Conservation (phyloP, 2,113 vertebrate species). For the Genyomyrus donnyi region DNA sequence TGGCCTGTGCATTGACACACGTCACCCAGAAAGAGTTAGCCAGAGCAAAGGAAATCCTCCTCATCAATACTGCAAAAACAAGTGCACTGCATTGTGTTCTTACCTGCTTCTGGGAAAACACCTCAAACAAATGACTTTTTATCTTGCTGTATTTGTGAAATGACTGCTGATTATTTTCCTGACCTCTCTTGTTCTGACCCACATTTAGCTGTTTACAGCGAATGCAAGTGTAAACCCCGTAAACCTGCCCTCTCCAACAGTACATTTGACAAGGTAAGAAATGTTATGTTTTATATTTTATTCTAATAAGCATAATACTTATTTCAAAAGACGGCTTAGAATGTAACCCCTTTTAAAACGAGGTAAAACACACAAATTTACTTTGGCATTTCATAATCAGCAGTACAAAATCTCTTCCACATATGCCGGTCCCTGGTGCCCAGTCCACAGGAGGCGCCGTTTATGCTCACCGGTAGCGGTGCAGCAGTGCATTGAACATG, state of each 20-base stretch:
- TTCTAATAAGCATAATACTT: background rate
- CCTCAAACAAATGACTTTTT: background rate
- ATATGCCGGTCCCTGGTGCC: background rate
- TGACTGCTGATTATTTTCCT: background rate
- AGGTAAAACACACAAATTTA: background rate
- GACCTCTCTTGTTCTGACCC: background rate
- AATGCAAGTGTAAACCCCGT: background rate
- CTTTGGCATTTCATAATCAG: background rate
- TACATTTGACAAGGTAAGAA: background rate
- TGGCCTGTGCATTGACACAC: conserved; percentile 62
- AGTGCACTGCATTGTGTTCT: background rate
- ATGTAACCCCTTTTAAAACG: background rate
- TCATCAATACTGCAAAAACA: background rate
- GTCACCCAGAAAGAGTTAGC: background rate
- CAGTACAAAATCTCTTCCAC: background rate
- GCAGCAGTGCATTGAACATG: conserved; percentile 97
- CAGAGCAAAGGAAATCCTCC: background rate
- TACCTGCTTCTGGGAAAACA: background rate
- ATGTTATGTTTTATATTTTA: background rate
- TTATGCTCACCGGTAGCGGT: conserved; percentile 81
- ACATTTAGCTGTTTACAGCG: background rate
- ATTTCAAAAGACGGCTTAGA: background rate
- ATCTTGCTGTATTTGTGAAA: background rate
- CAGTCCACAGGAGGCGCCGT: background rate
- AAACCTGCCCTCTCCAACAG: background rate